Evolutionary conservation across 2,888 invertebrate genomes (phyloP), one percentile per base, ranked within the genome.

Genomic region (Drosophila affinis): DNA sequence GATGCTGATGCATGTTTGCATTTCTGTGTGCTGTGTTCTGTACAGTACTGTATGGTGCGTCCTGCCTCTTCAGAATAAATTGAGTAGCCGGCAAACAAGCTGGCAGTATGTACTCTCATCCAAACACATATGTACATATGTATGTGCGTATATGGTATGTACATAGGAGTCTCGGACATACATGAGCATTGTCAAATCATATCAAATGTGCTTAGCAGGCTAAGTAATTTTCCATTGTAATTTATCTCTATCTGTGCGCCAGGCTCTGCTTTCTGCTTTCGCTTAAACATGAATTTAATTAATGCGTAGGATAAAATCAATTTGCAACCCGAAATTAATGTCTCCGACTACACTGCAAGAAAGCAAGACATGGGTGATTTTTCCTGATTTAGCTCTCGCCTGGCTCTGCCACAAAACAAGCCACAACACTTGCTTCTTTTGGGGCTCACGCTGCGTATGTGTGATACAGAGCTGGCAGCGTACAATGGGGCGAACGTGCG

Each of bases 401-500:
- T 46, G 46, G 62, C 53, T 45, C 52, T 53, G 62, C 54, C 27
- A 76, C 70, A 76, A 79, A 39, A 77, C 74, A 79, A 77, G 49
- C 21, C 46, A 14, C 62, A 57, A 14, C 62, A 57, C 71, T n/a
- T 7, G 14, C 39, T 39, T n/a, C n/a, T 7, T 1, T 12, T 39
- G 39, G 24, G 24, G 24, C 9, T 62, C 61, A 67, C 79, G 52
- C 21, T 68, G 76, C 79, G 75, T 76, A 68, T 73, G 59, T 80
- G 77, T 64, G 73, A 76, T 82, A 62, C 63, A 57, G 71, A 69
- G 67, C 58, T 56, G 59, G 73, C 68, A 73, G 78, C 83, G 78
- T 83, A 77, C 72, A 76, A 79, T 70, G 81, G 68, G 76, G 7
- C 49, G 55, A 78, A 87, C 80, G 87, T 87, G 78, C 74, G 76